Evolutionary conservation across 2,113 vertebrate species (phyloP).

Genomic region (Bos indicus): DNA sequence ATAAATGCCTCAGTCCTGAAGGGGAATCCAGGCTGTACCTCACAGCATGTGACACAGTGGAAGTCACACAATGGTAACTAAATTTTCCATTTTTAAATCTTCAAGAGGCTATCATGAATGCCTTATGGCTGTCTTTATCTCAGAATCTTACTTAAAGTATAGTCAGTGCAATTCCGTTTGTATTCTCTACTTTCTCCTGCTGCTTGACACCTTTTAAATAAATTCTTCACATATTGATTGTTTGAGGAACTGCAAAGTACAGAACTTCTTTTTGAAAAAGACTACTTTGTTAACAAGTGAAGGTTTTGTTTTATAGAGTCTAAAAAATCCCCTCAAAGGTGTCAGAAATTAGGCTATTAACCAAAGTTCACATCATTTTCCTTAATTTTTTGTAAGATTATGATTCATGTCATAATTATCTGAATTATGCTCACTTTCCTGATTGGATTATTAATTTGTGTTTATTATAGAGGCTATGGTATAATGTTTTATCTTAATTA

Average conservation of each 20-base stretch:
- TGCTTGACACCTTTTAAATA: constrained; percentile 52
- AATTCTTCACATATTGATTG: background rate
- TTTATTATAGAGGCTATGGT: constrained; percentile 75
- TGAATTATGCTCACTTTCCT: constrained; percentile 69
- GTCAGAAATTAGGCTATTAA: constrained; percentile 74
- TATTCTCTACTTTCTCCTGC: constrained; percentile 8
- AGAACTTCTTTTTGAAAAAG: background rate
- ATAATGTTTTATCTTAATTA: constrained; percentile 82
- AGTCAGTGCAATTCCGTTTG: constrained; percentile 30
- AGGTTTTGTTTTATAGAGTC: background rate
- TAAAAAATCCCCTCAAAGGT: constrained; percentile 36
- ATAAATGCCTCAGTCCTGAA: background rate
- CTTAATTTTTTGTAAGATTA: constrained; percentile 66
- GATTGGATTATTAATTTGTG: constrained; percentile 79
- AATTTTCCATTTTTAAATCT: constrained; percentile 4
- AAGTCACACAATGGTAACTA: background rate
- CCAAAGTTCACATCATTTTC: constrained; percentile 63
- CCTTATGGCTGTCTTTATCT: background rate
- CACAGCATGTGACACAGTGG: background rate
- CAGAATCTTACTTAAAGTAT: constrained; percentile 34
- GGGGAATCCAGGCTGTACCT: background rate
- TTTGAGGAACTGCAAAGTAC: background rate
- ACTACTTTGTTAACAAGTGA: background rate
- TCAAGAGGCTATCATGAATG: constrained; percentile 11
- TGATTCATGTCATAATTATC: constrained; percentile 69